Evolutionary conservation across 2,113 vertebrate species (phyloP).

Genomic region (Chlorocebus sabaeus): DNA sequence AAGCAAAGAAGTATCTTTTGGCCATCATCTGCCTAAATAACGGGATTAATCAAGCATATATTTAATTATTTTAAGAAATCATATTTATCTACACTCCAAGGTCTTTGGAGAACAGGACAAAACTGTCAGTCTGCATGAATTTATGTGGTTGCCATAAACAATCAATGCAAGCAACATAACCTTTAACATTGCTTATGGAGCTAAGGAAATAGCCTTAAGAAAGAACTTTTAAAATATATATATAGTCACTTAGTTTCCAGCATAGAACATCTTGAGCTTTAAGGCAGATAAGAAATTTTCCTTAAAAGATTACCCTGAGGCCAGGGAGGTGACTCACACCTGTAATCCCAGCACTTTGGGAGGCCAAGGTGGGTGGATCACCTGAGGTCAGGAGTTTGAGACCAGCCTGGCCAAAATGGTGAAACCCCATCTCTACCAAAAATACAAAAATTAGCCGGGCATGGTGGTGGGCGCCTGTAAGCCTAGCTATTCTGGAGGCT

Average conservation of each 20-base stretch:
- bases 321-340: too few relatives aligned
- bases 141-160: background rate
- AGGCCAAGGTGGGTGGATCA: too few relatives aligned
- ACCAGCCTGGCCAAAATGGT: too few relatives aligned
- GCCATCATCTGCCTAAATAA: background rate
- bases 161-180: background rate
- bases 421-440: too few relatives aligned
- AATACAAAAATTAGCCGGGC: too few relatives aligned
- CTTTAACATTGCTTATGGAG: background rate
- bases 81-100: background rate
- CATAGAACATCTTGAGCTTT: slow-evolving; percentile 8
- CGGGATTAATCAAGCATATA: background rate
- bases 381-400: too few relatives aligned
- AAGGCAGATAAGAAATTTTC: background rate
- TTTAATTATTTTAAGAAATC: slow-evolving; percentile 22
- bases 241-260: background rate
- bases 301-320: background rate
- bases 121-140: background rate
- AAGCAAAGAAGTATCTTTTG: background rate
- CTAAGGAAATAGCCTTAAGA: background rate
- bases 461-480: too few relatives aligned
- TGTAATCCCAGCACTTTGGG: too few relatives aligned
- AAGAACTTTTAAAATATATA: background rate
- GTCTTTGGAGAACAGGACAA: background rate
- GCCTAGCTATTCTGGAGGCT: too few relatives aligned